phyloP scores from a whole-genome alignment of 2,888 invertebrate species.

The Stenchaetothrips biformis region DNA sequence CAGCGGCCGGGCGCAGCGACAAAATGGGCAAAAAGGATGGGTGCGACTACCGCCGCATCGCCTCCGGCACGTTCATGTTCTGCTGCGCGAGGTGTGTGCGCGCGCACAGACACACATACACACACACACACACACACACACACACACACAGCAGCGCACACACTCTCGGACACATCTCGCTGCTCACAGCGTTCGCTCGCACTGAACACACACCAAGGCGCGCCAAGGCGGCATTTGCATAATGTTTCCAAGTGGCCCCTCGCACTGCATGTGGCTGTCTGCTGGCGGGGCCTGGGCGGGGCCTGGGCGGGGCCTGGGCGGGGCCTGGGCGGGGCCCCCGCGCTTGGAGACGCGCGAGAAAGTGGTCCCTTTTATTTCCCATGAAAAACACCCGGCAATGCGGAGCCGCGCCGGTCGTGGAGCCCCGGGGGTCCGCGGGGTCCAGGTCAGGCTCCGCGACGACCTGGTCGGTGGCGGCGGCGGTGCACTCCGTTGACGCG shows the following conservation, averaged over 20 bases:
- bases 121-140: neutral
- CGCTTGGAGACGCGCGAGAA: neutral
- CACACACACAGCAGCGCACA: neutral
- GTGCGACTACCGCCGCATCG: no score
- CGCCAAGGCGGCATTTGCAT: neutral
- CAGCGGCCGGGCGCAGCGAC: no score
- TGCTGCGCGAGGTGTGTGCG: neutral
- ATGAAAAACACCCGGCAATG: conserved; percentile 1
- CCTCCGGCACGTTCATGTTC: neutral
- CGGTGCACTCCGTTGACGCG: no score
- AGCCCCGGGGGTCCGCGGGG: neutral
- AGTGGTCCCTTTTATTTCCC: conserved; percentile 13
- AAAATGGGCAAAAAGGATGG: neutral
- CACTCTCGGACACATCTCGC: no score
- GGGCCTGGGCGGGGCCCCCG: no score
- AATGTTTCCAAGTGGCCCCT: neutral
- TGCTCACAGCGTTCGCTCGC: neutral
- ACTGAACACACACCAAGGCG: neutral
- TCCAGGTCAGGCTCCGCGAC: no score
- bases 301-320: no score
- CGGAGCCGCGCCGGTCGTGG: neutral
- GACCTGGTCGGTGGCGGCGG: no score
- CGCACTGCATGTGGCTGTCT: neutral
- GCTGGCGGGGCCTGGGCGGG: no score
- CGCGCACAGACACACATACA: neutral